phyloP scores from a whole-genome alignment of 2,797 vertebrate genomes.

The Enteromius paludinosus region DNA sequence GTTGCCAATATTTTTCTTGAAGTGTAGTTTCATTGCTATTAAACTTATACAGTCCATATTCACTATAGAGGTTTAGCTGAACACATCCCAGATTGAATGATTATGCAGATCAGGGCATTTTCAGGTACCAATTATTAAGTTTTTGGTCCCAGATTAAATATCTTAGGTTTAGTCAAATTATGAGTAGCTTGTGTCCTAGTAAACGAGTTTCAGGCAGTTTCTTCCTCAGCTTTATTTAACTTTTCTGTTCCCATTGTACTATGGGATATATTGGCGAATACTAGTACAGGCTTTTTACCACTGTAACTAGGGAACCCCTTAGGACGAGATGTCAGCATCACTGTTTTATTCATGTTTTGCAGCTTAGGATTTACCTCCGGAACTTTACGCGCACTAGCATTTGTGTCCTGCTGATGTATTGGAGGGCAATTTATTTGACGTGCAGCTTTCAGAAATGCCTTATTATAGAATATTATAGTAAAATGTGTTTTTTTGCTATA shows the following conservation, averaged over 20 bases:
- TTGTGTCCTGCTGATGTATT: conserved; percentile 3
- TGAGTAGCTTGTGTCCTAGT: neutral
- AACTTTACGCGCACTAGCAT: neutral
- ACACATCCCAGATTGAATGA: neutral
- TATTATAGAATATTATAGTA: neutral
- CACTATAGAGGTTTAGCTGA: neutral
- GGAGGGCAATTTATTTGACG: conserved; percentile 12
- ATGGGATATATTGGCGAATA: neutral
- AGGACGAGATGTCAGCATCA: conserved; percentile 9
- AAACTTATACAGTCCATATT: neutral
- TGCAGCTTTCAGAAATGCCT: conserved; percentile 16
- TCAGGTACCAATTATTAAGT: neutral
- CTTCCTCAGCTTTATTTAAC: neutral
- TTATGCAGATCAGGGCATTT: neutral
- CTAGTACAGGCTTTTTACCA: neutral
- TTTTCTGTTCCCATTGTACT: neutral
- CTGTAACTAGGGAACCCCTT: conserved; percentile 19
- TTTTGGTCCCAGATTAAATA: neutral
- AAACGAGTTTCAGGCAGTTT: neutral
- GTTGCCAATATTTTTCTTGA: neutral
- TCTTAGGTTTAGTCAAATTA: neutral
- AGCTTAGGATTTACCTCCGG: conserved; percentile 16
- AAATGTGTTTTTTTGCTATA: neutral
- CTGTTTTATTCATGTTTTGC: conserved; percentile 26
- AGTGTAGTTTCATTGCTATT: neutral